Evolutionary conservation across 2,888 invertebrate species (phyloP), one percentile per base, ranked within the genome.

Genomic region (Plagodis pulveraria): DNA sequence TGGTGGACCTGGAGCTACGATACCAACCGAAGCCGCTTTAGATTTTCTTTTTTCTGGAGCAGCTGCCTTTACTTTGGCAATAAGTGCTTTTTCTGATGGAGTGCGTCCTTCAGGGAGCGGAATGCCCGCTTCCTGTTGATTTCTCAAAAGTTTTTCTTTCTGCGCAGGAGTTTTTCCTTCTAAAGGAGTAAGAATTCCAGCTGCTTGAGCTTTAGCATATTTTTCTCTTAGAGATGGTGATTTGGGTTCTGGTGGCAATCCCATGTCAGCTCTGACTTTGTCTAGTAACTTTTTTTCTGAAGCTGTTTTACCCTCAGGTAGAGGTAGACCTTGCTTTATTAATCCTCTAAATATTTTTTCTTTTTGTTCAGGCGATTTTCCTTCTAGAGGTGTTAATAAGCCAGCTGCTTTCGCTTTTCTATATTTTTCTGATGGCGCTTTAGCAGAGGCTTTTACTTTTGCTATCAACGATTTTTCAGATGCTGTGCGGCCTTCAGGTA

Each of bases 71-170:
- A 68, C 58, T 54, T 70, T 66, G 0, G 51, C 36, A n/a, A 64
- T 60, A 5, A 78, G 45, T 7, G 69, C 70, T 58, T 77, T 80
- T 64, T 73, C 75, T 0, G 78, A 77, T 2, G 72, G 58, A 0
- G 75, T 73, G 40, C 68, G 61, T 1, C 77, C 77, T 69, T 74
- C 76, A 0, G 76, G 75, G 6, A 80, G 50, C 0, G 73, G 65
- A 5, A 75, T 46, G 4, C 76, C 74, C 5, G 67, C 52, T 35
- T 69, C 72, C 0, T 65, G 69, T 50, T 72, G 66, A 5, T 47
- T 65, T 59, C 33, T 71, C 0, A 80, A 42, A 6, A 77, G 63
- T 56, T 67, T 70, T 54, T 70, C 71, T 61, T 74, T 75, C 36
- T 72, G 59, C 6, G 63, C 60, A 2, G 61, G 57, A 6, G 70